Percentiles rank a stretch among this genome's conserved stretches.
phyloP scores from a whole-genome alignment of 2,113 vertebrate species.

The Nothocercus julius region DNA sequence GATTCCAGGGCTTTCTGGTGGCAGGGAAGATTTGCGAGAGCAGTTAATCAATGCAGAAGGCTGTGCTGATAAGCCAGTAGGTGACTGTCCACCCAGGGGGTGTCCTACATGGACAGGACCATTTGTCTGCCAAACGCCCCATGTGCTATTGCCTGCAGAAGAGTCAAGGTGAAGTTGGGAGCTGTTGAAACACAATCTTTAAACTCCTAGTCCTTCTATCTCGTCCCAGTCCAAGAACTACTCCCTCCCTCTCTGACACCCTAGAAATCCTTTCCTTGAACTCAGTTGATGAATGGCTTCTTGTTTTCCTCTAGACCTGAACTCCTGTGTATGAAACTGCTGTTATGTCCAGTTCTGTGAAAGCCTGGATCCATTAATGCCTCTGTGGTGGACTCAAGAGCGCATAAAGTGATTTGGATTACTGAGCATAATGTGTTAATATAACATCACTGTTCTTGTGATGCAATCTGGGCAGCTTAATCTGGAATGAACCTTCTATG shows the following conservation, averaged over 20 bases:
- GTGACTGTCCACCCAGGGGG: not conserved
- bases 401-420: not conserved
- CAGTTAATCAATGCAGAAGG: not conserved
- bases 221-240: not conserved
- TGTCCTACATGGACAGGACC: not conserved
- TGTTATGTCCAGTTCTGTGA: not conserved
- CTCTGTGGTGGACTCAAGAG: not conserved
- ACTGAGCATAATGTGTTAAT: not conserved
- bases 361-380: not conserved
- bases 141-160: not conserved
- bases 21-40: not conserved
- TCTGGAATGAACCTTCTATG: not conserved
- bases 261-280: not conserved
- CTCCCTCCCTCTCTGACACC: not conserved
- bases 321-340: not conserved
- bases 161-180: not conserved
- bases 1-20: not conserved
- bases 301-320: not conserved
- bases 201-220: not conserved
- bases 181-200: not conserved
- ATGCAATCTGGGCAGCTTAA: not conserved
- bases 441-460: not conserved
- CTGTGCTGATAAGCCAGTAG: not conserved
- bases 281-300: not conserved
- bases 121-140: not conserved